Base-by-base conservation (phyloP, 1,140 invertebrate genomes). In the Tribolium castaneum region DNA sequence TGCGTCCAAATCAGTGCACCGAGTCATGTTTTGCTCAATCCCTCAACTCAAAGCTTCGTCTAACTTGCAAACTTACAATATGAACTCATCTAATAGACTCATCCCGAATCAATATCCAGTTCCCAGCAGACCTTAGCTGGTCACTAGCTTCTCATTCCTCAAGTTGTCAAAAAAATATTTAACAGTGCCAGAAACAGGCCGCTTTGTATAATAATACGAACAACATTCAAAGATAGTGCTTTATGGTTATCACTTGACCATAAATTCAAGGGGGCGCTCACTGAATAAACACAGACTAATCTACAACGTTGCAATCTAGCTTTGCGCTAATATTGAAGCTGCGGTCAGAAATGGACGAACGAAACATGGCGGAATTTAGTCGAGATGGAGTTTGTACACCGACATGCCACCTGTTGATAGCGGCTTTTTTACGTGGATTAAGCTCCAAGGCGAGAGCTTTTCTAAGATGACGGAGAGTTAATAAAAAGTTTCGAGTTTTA, bases 201-300 rank as follows among this genome's bases (percentile, higher is more conserved):
- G 16, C 22, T 25, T 25, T 25, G 50, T n/a, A n/a, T n/a, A n/a
- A n/a, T n/a, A 72, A 35, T 30, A 70, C 75, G 30, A 30, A 22
- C 13, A 54, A 56, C 75, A 75, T 30, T 81, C 80, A 79, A 81
- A 81, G 75, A 19, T 19, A 19, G 16, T 19, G 16, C 16, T 19
- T 19, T 2, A 19, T 19, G 16, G 80, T 81, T 75, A 75, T 79
- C 78, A 77, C 77, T 77, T 81, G 70, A 78, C 78, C 76, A 81
- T 78, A 80, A 80, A 81, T 81, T 81, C 50, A 51, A 62, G 56
- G 13, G 62, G 52, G 62, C 13, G 56, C 12, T 59, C 72, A 73
- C 80, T 71, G 79, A 80, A 80, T 82, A 82, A 82, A 82, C 79
- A 82, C 77, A 80, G 72, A 76, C 80, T 82, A 82, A 82, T 82